Evolutionary conservation across 2,113 vertebrate species (phyloP).

Genomic region (human): DNA sequence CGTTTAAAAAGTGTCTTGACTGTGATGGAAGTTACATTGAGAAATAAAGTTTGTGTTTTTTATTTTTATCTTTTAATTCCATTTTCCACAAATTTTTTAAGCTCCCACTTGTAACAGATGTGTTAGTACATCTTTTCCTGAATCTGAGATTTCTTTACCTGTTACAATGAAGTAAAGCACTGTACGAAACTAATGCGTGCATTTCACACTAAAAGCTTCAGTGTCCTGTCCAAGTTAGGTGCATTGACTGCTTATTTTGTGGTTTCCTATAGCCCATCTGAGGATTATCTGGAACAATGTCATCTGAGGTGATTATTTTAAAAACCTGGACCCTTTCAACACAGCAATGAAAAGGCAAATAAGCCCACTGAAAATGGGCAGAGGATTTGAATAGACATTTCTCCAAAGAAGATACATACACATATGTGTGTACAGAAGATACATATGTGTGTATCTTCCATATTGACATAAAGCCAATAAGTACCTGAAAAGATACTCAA

Average conservation of each 20-base stretch:
- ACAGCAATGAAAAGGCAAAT: slow-evolving; percentile 10
- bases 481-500: background rate
- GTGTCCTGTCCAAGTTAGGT: background rate
- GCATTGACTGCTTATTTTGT: background rate
- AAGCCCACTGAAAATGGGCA: background rate
- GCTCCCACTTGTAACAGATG: no score
- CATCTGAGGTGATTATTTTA: background rate
- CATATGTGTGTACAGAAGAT: no score
- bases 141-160: background rate
- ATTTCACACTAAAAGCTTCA: background rate
- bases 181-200: background rate
- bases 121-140: no score
- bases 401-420: background rate
- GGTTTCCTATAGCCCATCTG: background rate
- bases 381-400: background rate
- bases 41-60: no score
- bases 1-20: no score
- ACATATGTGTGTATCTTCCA: background rate
- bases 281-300: background rate
- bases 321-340: background rate
- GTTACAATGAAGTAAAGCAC: background rate
- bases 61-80: no score
- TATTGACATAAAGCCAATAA: background rate
- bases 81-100: no score
- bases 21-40: no score